Percentiles rank a stretch among this genome's conserved stretches.
Conservation (phyloP, 1,140 invertebrate species). For the Brachionus paranguensis region DNA sequence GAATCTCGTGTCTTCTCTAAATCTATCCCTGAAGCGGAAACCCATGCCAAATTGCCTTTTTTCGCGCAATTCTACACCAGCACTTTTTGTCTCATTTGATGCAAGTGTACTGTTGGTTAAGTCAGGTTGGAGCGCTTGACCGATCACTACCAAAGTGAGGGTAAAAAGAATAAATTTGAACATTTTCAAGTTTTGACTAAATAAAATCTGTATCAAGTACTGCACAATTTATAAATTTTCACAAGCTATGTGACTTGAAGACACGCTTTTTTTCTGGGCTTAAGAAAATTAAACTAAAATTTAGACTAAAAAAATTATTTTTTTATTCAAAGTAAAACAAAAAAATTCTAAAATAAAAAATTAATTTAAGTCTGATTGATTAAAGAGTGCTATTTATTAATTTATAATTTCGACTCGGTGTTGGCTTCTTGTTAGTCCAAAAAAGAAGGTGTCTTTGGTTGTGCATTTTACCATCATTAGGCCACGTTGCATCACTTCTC, state of each 20-base stretch:
- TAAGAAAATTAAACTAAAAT: not conserved
- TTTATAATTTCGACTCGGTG: not conserved
- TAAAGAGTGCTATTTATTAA: not conserved
- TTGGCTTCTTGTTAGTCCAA: not conserved
- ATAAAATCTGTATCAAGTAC: not conserved
- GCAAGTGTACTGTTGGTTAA: not conserved
- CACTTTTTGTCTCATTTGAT: not conserved
- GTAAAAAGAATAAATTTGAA: not conserved
- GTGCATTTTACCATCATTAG: not conserved
- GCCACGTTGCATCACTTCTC: not conserved
- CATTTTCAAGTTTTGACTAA: not conserved
- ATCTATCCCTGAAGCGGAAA: not conserved
- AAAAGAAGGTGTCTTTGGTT: not conserved
- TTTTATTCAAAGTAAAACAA: not conserved
- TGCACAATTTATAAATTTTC: not conserved
- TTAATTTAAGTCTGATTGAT: not conserved
- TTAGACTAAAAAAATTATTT: not conserved
- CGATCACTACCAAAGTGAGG: not conserved
- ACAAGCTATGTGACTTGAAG: not conserved
- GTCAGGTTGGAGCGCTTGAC: not conserved
- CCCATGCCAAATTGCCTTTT: conserved; percentile 3
- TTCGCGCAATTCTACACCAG: not conserved
- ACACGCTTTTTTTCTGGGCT: not conserved
- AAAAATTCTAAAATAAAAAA: not conserved
- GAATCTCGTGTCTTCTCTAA: not conserved